Base-by-base conservation (phyloP, 2,797 vertebrate genomes). In the Ptychobarbus kaznakovi region DNA sequence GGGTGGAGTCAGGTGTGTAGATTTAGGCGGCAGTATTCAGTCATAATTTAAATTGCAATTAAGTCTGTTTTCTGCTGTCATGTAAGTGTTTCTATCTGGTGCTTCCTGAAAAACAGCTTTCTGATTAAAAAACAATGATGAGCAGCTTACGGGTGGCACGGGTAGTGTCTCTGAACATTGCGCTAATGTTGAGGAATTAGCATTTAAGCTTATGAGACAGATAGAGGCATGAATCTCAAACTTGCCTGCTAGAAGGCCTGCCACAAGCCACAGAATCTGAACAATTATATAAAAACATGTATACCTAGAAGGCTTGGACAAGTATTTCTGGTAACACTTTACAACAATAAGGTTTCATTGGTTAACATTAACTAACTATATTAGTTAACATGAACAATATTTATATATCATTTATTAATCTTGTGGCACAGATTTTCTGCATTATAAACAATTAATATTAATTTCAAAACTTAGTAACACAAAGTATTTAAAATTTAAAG, bases 1-100 rank as follows among this genome's bases (percentile, higher is more conserved):
- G 42, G 76, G 76, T 80, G 69, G 77, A 73, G 86, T 66, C 69
- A 87, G 79, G 83, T 40, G 22, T 75, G 32, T 56, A 82, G 68
- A 73, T 68, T 78, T 81, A 70, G 61, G 49, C 46, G 61, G n/a
- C 46, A 18, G 44, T 28, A 44, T 77, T 66, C 68, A 66, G 66
- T 79, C 69, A 80, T 78, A 49, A 22, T 77, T 38, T 84, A 61
- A 61, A 75, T 35, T 40, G 32, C 51, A 61, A 46, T 28, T 35
- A 63, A 42, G 35, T 68, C 81, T 76, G 13, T 63, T 63, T 56
- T 81, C 49, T 87, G 35, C 46, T 61, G 80, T 10, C 9, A 72
- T 38, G 20, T 11, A 63, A 5, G 2, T 74, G 38, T 46, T 69
- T 86, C 32, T 32, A n/a, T 76, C 38, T 84, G 72, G 68, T 79